Evolutionary conservation across 1,140 invertebrate species (phyloP), one percentile per base, ranked within the genome.

Genomic region (Charaxes varanes): DNA sequence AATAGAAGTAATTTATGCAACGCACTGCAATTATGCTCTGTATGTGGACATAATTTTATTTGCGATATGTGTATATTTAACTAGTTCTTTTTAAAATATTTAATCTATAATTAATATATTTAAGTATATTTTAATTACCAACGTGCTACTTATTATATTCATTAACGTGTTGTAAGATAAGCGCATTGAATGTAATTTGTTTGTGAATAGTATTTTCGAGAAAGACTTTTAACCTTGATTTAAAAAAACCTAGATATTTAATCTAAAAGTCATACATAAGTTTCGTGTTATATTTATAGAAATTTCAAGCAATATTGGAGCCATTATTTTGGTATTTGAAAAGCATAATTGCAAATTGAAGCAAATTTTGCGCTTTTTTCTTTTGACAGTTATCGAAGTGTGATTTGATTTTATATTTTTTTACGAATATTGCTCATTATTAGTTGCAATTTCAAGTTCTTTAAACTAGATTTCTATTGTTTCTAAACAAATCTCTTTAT

Each of bases 261-360:
- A 19, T 32, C 6, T 3, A 14, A 21, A 19, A 33, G 32, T 33
- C 12, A 27, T 31, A 15, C 16, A 12, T 32, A 36, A 34, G 40
- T 52, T n/a, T n/a, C n/a, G n/a, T 44, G 49, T 63, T 40, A 41
- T 60, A 62, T 62, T 53, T 62, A 48, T 60, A 66, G 35, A 53
- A 51, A 61, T 57, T 60, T 34, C 71, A 69, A 77, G 69, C 67
- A 71, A 73, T 73, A 73, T 58, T 59, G 37, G 49, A 53, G 48
- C 31, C 34, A 53, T 45, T 49, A 53, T 57, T 37, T 50, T 34
- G 30, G 34, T 35, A 30, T 34, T 16, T 43, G 11, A 21, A 21
- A n/a, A n/a, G n/a, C n/a, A n/a, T n/a, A n/a, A n/a, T n/a, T n/a
- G n/a, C n/a, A n/a, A n/a, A n/a, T n/a, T n/a, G n/a, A n/a, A n/a